Conservation (phyloP, 1,140 invertebrate genomes). For the Tribolium madens region DNA sequence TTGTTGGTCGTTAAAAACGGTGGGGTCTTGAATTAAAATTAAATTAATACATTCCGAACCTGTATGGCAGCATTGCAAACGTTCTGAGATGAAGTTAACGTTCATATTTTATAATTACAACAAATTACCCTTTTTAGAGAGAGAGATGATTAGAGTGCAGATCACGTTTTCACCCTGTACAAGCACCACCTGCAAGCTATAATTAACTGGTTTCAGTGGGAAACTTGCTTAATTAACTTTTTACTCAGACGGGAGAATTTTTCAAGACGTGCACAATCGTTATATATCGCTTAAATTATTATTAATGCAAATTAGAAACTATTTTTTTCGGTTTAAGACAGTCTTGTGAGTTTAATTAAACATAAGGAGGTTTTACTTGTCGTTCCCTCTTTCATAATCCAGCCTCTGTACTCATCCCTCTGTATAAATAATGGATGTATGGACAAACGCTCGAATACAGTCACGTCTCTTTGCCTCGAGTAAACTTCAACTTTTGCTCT, state of each 20-base stretch:
- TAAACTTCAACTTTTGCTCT: constrained; percentile 23
- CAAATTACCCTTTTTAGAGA: constrained; percentile 7
- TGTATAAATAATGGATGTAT: constrained; percentile 43
- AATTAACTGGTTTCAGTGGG: constrained; percentile 49
- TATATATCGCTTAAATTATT: background rate
- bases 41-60: constrained; percentile 30
- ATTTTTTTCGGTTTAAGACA: background rate
- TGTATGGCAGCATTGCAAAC: constrained; percentile 2
- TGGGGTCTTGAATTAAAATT: constrained; percentile 16
- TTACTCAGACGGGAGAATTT: background rate
- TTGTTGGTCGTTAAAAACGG: background rate
- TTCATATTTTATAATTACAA: constrained; percentile 42
- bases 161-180: constrained; percentile 53
- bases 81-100: constrained; percentile 15
- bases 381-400: constrained; percentile 19
- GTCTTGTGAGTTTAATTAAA: constrained; percentile 8
- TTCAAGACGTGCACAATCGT: constrained; percentile 1
- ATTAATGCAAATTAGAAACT: constrained; percentile 1
- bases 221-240: constrained; percentile 42
- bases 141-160: constrained; percentile 42
- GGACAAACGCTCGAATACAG: constrained; percentile 36
- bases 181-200: constrained; percentile 53
- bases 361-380: background rate
- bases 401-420: background rate
- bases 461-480: constrained; percentile 36